Evolutionary conservation across 2,113 vertebrate genomes (phyloP), one percentile per base, ranked within the genome.

Genomic region (Nothobranchius kuhntae): DNA sequence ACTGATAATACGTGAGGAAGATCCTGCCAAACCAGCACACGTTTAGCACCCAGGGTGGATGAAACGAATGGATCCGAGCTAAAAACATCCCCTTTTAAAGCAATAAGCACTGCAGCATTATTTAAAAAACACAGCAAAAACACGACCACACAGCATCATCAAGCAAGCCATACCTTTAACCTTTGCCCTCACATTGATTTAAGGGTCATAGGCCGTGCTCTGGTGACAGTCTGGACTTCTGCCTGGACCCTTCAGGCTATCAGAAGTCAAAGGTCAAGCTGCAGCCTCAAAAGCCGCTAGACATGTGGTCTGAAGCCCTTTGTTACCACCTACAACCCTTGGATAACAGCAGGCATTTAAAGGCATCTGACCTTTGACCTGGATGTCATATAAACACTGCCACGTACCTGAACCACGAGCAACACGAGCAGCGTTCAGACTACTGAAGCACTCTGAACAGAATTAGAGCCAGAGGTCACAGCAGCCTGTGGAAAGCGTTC

Each of bases 281-380:
- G 72, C 69, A 82, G 81, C 73, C 84, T 78, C 54, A 63, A 91
- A 91, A 89, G 59, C 47, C 54, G 63, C 52, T 58, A 71, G 67
- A 67, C 66, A 79, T 77, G 85, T 84, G 65, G 77, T 80, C 65
- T 62, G 60, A 72, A 76, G 71, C 70, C 86, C 85, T 51, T 73
- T 59, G 79, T 85, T 87, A 79, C 63, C n/a, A 86, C 80, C 70
- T 75, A 73, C 70, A 73, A 75, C 73, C 57, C 76, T 57, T 53
- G 73, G 79, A 89, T 81, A 86, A 81, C 77, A 84, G 87, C 83
- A 85, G 74, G 77, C 71, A 89, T 45, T 91, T 80, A 80, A 82
- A 66, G 75, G 84, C 71, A 71, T 62, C 30, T 81, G 83, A 90
- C 89, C 85, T 68, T 64, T 91, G 63, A 87, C 86, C 89, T 60